These are phyloP conservation scores for Leguminivora glycinivorella DNA, from an alignment of 1,140 invertebrate species.

Conservation along the genomic window DNA sequence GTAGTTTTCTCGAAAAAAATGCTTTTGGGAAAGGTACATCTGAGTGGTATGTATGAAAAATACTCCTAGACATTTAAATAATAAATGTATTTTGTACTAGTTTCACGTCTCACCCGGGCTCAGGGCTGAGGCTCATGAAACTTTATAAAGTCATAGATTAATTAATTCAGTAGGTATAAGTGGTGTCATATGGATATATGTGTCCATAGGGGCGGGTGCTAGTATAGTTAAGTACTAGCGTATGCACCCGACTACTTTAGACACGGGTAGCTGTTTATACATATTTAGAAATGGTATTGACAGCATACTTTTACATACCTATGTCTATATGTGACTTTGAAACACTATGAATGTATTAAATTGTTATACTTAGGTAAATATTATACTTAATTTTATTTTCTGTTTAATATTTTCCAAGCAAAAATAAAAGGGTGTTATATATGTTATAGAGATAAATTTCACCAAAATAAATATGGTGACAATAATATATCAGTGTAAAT, in stretches of 20 bases:
- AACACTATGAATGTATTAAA: not conserved
- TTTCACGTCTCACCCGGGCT: conserved; percentile 51
- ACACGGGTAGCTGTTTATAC: not conserved
- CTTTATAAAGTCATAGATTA: conserved; percentile 47
- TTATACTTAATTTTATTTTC: conserved; percentile 7
- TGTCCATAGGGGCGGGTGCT: not conserved
- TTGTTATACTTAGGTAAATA: conserved; percentile 12
- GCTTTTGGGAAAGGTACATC: not conserved
- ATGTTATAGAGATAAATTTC: conserved; percentile 41
- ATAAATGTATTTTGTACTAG: conserved; percentile 57
- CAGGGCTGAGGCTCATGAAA: conserved; percentile 46
- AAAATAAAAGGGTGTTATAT: conserved; percentile 8
- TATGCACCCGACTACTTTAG: not conserved
- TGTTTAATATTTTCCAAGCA: not conserved
- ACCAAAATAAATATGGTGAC: conserved; percentile 72
- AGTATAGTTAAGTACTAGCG: not conserved
- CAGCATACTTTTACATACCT: not conserved
- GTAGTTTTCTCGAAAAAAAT: not conserved
- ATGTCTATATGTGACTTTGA: not conserved
- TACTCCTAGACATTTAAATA: conserved; percentile 31
- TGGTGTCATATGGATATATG: not conserved
- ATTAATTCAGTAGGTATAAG: conserved; percentile 13
- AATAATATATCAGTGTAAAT: conserved; percentile 77
- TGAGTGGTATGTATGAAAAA: conserved; percentile 30
- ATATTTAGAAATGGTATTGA: not conserved